A percentile compares a stretch with the other conserved stretches of the same genome.
Conservation (phyloP, 2,888 invertebrate genomes). For the Schizaphis graminum region DNA sequence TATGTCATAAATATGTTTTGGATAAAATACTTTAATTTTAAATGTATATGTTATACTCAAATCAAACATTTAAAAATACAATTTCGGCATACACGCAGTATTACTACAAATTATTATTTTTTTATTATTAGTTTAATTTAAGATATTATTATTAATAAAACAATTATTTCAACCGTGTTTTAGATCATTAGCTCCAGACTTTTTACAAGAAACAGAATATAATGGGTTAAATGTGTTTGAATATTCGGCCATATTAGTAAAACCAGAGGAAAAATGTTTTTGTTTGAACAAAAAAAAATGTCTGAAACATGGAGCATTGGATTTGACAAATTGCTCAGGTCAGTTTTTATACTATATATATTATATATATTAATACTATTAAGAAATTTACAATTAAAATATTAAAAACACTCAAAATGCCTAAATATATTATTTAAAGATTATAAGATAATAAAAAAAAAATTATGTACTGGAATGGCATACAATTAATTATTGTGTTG, state of each 20-base stretch:
- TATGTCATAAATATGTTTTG: neutral
- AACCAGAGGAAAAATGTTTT: constrained; percentile 74
- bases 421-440: neutral
- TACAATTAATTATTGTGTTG: neutral
- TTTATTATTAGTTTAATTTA: neutral
- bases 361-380: neutral
- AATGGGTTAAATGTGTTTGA: constrained; percentile 79
- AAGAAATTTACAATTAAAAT: neutral
- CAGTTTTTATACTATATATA: neutral
- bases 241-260: constrained; percentile 76
- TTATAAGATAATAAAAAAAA: neutral
- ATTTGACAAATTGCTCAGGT: constrained; percentile 74
- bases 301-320: constrained; percentile 81
- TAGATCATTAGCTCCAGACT: constrained; percentile 60
- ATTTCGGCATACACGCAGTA: neutral
- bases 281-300: constrained; percentile 78
- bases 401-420: neutral
- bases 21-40: neutral
- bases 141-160: neutral
- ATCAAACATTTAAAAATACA: neutral
- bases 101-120: neutral
- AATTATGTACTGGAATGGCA: neutral
- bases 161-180: neutral
- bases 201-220: constrained; percentile 72
- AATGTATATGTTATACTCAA: neutral